Percentiles rank a stretch among this genome's conserved stretches.
Evolutionary conservation across 2,113 vertebrate genomes (phyloP).

Genomic region (Xiphorhynchus elegans): DNA sequence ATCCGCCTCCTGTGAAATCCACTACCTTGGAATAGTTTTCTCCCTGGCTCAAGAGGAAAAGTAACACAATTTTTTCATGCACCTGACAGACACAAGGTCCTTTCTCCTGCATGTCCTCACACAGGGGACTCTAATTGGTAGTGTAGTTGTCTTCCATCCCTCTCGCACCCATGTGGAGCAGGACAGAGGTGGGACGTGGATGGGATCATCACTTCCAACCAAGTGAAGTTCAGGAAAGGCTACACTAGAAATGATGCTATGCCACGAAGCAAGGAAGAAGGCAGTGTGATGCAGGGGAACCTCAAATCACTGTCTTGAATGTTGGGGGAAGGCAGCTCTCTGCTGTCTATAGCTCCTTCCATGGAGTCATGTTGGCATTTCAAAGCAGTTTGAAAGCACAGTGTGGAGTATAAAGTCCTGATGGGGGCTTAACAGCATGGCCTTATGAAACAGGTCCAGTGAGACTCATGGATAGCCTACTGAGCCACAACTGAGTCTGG

Average conservation of each 20-base stretch:
- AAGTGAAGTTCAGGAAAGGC: not conserved
- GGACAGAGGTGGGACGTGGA: not conserved
- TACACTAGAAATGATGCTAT: not conserved
- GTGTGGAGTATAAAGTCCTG: not conserved
- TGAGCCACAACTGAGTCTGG: not conserved
- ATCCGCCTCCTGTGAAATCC: not conserved
- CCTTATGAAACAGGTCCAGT: not conserved
- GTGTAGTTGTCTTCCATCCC: not conserved
- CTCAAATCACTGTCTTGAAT: not conserved
- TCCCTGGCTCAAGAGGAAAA: not conserved
- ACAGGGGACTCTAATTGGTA: not conserved
- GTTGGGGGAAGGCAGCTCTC: not conserved
- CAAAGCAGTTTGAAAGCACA: not conserved
- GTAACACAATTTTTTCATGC: not conserved
- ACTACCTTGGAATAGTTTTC: not conserved
- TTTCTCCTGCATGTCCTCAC: not conserved
- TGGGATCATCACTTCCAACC: not conserved
- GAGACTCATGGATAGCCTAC: not conserved
- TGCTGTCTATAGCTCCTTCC: not conserved
- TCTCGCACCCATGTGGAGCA: not conserved
- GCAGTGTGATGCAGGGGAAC: fast-evolving
- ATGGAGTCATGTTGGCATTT: not conserved
- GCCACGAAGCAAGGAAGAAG: not conserved
- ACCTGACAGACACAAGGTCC: not conserved
- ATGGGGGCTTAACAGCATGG: fast-evolving